A percentile compares a stretch with the other conserved stretches of the same genome.
Conservation (phyloP, 2,888 invertebrate species). For the Drosophila putrida region DNA sequence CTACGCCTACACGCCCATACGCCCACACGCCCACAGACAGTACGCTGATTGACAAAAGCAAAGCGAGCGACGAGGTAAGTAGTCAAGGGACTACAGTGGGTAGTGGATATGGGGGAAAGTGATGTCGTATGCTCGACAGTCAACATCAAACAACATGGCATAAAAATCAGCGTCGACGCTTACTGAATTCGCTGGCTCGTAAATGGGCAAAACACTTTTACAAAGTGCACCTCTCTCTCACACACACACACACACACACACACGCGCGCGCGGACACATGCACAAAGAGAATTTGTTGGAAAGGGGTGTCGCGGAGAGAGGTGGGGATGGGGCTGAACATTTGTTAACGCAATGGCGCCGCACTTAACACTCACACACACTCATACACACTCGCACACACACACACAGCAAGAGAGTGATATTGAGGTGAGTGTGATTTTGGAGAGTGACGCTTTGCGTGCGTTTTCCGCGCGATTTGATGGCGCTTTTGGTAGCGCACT, state of each 20-base stretch:
- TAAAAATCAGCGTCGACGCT: conserved; percentile 71
- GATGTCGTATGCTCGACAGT: conserved; percentile 34
- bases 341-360: conserved; percentile 66
- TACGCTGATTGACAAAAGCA: conserved; percentile 69
- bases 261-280: conserved; percentile 34
- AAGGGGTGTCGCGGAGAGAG: conserved; percentile 1
- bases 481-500: conserved; percentile 64
- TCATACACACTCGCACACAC: background rate
- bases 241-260: conserved; percentile 26
- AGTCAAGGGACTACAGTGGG: conserved; percentile 23
- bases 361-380: conserved; percentile 69
- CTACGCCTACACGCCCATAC: conserved; percentile 45
- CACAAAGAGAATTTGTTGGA: conserved; percentile 30
- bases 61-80: conserved; percentile 7
- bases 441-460: conserved; percentile 45
- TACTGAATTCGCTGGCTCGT: conserved; percentile 68
- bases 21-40: conserved; percentile 24
- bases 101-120: background rate
- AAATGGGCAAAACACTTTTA: conserved; percentile 80
- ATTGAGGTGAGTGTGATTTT: conserved; percentile 66
- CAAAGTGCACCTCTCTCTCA: conserved; percentile 68
- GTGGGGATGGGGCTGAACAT: conserved; percentile 40
- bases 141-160: conserved; percentile 73
- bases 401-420: background rate
- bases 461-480: conserved; percentile 77